Percentiles rank a stretch among this genome's conserved stretches.
Conservation (phyloP, 2,113 vertebrate species). For the Callipepla californica region DNA sequence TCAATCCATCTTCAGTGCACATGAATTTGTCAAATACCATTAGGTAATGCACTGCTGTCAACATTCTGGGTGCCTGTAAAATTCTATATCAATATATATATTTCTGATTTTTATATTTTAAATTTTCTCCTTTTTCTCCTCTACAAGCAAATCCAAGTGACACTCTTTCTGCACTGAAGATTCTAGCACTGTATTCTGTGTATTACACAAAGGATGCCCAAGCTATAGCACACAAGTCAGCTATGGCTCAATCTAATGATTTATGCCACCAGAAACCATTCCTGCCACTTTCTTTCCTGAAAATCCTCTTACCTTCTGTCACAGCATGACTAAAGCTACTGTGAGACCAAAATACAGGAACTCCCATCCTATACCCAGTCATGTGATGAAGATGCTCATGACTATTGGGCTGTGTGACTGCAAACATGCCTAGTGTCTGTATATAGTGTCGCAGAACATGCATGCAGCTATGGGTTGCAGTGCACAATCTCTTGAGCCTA, state of each 20-base stretch:
- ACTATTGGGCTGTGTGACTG: not conserved
- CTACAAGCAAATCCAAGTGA: not conserved
- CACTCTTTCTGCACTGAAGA: not conserved
- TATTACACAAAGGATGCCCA: not conserved
- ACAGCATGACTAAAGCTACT: not conserved
- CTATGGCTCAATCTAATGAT: not conserved
- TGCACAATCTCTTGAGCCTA: not conserved
- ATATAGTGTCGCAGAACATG: accelerated
- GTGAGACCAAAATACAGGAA: not conserved
- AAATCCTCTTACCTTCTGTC: not conserved
- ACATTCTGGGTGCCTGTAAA: not conserved
- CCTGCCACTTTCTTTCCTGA: not conserved
- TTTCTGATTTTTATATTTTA: not conserved
- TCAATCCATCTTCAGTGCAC: not conserved
- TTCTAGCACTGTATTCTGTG: not conserved
- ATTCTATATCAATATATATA: not conserved
- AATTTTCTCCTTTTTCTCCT: not conserved
- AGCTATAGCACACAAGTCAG: not conserved
- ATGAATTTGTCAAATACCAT: not conserved
- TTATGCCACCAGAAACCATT: not conserved
- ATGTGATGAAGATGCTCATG: accelerated
- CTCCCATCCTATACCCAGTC: not conserved
- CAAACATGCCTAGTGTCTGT: not conserved
- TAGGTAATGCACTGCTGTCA: not conserved
- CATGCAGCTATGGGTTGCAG: not conserved